Evolutionary conservation across 2,888 invertebrate species (phyloP).

Genomic region (Cheilosia grossa): DNA sequence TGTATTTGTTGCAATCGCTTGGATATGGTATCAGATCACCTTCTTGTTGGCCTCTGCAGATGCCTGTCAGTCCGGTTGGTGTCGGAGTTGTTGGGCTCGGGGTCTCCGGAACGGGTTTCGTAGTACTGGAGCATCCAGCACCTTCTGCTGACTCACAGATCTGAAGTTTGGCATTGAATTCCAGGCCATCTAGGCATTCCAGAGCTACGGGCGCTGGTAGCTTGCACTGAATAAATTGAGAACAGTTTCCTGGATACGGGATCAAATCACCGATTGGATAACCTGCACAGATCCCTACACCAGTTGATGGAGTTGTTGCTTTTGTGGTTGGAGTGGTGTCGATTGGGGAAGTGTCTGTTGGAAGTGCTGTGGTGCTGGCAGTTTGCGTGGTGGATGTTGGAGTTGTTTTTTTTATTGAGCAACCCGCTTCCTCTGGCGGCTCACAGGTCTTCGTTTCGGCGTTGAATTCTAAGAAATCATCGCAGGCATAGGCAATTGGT

Average conservation of each 20-base stretch:
- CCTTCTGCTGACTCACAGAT: slow-evolving; percentile 77
- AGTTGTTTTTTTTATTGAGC: slow-evolving; percentile 79
- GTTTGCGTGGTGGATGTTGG: not conserved
- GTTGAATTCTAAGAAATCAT: slow-evolving; percentile 83
- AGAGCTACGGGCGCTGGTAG: slow-evolving; percentile 82
- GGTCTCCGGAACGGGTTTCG: slow-evolving; percentile 29
- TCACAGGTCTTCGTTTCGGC: slow-evolving; percentile 76
- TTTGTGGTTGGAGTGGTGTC: not conserved
- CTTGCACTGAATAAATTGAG: slow-evolving; percentile 77
- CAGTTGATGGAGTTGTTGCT: slow-evolving; percentile 8
- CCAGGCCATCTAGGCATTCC: slow-evolving; percentile 84
- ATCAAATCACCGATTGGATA: slow-evolving; percentile 73
- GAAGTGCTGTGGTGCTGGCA: too few species aligned
- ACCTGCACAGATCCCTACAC: slow-evolving; percentile 71
- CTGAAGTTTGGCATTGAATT: slow-evolving; percentile 79
- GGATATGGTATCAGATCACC: slow-evolving; percentile 70
- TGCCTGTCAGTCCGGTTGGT: slow-evolving; percentile 66
- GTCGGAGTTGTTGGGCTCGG: slow-evolving; percentile 53
- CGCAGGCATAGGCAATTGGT: slow-evolving; percentile 84
- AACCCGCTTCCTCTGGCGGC: slow-evolving; percentile 77
- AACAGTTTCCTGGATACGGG: slow-evolving; percentile 78
- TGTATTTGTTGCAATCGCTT: slow-evolving; percentile 76
- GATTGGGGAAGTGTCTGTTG: not conserved
- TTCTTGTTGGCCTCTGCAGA: slow-evolving; percentile 61
- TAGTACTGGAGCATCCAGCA: slow-evolving; percentile 80